phyloP scores from a whole-genome alignment of 2,797 vertebrate species.

The Scyliorhinus canicula region DNA sequence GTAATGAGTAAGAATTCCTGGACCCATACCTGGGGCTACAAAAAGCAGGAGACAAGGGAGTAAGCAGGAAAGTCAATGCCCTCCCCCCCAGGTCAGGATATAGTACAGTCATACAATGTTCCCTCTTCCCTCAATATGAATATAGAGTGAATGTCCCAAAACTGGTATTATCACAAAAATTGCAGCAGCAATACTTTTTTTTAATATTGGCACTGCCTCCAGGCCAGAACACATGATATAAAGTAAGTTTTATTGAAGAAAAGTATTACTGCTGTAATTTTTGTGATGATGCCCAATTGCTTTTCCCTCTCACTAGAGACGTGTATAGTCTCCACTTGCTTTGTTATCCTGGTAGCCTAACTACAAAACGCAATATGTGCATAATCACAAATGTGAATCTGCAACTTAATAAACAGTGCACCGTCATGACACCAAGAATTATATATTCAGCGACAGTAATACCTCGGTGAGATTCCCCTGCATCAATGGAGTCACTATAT shows the following conservation, averaged over 20 bases:
- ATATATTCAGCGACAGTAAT: background rate
- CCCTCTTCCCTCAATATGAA: conserved; percentile 8
- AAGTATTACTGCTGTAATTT: conserved; percentile 37
- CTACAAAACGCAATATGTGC: background rate
- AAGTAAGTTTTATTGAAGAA: conserved; percentile 35
- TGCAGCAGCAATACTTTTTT: conserved; percentile 34
- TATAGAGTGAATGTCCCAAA: conserved; percentile 13
- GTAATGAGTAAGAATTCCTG: too few species aligned
- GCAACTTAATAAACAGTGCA: background rate
- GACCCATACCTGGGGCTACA: background rate
- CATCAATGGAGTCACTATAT: background rate
- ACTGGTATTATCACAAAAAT: conserved; percentile 31
- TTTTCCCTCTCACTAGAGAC: conserved; percentile 14
- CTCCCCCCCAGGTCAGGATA: background rate
- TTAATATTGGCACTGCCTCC: conserved; percentile 32
- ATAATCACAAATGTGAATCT: conserved; percentile 10
- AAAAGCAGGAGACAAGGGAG: background rate
- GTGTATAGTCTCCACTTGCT: background rate
- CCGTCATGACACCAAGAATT: background rate
- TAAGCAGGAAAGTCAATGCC: background rate
- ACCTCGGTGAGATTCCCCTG: background rate
- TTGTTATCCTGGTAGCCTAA: conserved; percentile 5
- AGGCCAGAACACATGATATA: conserved; percentile 28
- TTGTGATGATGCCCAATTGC: conserved; percentile 30
- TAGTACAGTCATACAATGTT: background rate